Evolutionary conservation across 2,113 vertebrate genomes (phyloP), one percentile per base, ranked within the genome.

Genomic region (Heterocephalus glaber): DNA sequence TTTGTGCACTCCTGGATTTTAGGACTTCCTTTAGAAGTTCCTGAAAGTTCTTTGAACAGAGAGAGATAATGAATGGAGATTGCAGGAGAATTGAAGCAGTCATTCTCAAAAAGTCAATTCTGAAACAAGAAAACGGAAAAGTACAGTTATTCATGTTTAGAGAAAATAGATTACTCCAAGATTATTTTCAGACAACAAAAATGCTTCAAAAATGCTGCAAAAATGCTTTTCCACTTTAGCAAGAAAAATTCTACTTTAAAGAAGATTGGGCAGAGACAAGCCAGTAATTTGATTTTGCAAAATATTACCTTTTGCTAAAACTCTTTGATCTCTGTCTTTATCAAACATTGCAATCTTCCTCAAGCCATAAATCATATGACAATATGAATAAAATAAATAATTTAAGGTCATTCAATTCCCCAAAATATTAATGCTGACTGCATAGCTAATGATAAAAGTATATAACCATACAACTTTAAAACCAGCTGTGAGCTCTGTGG

Each of bases 271-370:
- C 49, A 90, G 72, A 95, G 76, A 56, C 6, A 95, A 30, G 20
- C 93, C 41, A 92, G 17, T 94, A 95, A 95, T 96, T 96, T 89
- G 95, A 95, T 95, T 94, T 94, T 84, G 88, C 72, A 81, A 90
- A 90, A 63, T 20, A n/a, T 26, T 92, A 72, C 65, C 20, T 94
- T 90, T 89, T 84, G 41, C 77, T 85, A 79, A 96, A 96, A 86
- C 13, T 24, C 38, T 61, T 92, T 66, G 26, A 90, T 72, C 70
- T 85, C 56, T 66, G 26, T 41, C 8, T 79, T 95, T 38, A 92
- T 90, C 77, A 88, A 88, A 90, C 22, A 72, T 20, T n/a, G n/a
- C 47, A 84, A 3, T 90, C 47, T 84, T 94, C 74, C 35, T 87
- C 13, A 44, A 90, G 86, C 47, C 54, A 90, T 94, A 89, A 95